Percentiles rank a stretch among this genome's conserved stretches.
These are phyloP conservation scores for Sapayoa aenigma DNA, from an alignment of 2,113 vertebrate genomes.

Conservation along the genomic window DNA sequence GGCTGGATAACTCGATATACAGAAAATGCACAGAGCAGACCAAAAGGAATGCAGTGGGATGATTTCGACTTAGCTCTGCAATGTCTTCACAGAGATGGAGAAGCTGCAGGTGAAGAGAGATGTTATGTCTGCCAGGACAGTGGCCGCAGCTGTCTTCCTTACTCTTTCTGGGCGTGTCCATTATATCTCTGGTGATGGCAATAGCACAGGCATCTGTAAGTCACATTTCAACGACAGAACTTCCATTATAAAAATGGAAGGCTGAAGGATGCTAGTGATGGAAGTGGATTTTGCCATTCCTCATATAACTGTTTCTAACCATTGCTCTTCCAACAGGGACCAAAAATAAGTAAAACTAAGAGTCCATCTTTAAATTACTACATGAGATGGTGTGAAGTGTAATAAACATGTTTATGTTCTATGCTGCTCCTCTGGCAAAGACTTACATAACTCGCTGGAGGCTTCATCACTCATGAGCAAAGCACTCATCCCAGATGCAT, in stretches of 20 bases:
- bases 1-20: not conserved
- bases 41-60: not conserved
- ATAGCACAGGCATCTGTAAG: not conserved
- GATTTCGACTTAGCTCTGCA: not conserved
- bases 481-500: conserved; percentile 12
- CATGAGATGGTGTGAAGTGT: not conserved
- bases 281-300: not conserved
- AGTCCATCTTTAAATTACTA: not conserved
- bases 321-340: not conserved
- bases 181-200: not conserved
- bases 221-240: not conserved
- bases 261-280: not conserved
- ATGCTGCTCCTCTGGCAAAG: not conserved
- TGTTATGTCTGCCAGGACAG: not conserved
- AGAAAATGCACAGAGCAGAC: not conserved
- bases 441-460: conserved; percentile 3
- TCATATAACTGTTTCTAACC: not conserved
- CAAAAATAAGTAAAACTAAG: not conserved
- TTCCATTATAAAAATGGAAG: not conserved
- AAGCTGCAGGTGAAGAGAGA: not conserved
- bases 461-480: conserved; percentile 1
- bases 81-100: not conserved
- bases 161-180: not conserved
- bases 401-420: not conserved
- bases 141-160: not conserved